Evolutionary conservation across 1,140 invertebrate species (phyloP), one percentile per base, ranked within the genome.

Genomic region (Cotesia vestalis): DNA sequence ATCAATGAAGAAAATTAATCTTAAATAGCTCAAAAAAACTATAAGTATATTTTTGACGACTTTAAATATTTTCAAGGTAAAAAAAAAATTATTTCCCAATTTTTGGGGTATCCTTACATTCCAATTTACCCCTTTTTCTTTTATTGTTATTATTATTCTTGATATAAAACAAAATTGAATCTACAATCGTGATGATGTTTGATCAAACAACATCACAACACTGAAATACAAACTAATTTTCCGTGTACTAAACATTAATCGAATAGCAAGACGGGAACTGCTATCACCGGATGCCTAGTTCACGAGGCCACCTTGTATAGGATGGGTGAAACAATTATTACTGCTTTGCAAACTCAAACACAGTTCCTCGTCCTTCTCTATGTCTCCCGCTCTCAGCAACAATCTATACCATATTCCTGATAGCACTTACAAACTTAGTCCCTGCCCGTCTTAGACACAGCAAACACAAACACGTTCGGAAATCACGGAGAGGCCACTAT

Each of bases 321-420:
- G 53, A 52, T 38, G 4, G 40, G 55, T 40, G 61, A 71, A 76
- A 76, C 74, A 75, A 78, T 78, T 77, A 77, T 78, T 75, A 75
- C 74, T 76, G 74, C 76, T 77, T 72, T 63, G 68, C 40, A 71
- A 77, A 78, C 74, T 77, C 73, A 77, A 77, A 75, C 63, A 74
- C 38, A 35, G 38, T 46, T 46, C 55, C 40, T 20, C 57, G 4
- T 64, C 52, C 53, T 14, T 9, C 61, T 51, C 52, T 4, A 12
- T 3, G 5, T 55, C 20, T 55, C 40, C 17, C 12, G 6, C 46
- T 11, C 35, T 11, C 36, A 20, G 34, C 4, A 14, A 11, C 63
- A 12, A 6, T 9, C 52, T 51, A 60, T 51, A 61, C 17, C 34
- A 14, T 66, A 20, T 11, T 73, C 61, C 38, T 72, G 36, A 62